phyloP scores from a whole-genome alignment of 2,888 invertebrate species.

The Acrobeloides nanus region DNA sequence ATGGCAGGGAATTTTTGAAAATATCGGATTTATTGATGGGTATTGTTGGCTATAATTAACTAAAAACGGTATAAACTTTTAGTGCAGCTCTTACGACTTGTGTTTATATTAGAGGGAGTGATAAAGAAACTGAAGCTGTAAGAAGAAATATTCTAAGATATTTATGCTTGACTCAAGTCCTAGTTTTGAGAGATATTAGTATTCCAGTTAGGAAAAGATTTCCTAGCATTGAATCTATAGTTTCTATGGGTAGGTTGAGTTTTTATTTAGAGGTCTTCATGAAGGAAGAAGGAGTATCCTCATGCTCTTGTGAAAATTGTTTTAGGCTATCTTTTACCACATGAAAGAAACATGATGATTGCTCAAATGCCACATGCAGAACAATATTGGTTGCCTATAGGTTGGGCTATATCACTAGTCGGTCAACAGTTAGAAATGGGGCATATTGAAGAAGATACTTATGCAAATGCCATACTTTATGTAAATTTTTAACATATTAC shows the following conservation, averaged over 20 bases:
- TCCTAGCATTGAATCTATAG: constrained; percentile 25
- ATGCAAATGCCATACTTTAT: no score
- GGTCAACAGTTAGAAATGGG: constrained; percentile 10
- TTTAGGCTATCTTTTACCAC: constrained; percentile 25
- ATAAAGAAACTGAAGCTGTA: constrained; percentile 33
- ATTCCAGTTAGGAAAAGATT: constrained; percentile 25
- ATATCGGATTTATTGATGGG: no score
- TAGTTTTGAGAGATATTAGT: constrained; percentile 27
- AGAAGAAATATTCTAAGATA: constrained; percentile 40
- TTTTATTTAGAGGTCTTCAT: no score
- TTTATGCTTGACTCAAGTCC: constrained; percentile 44
- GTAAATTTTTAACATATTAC: no score
- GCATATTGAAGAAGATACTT: constrained; percentile 18
- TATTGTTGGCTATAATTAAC: no score
- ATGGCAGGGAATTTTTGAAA: no score
- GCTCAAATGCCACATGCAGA: constrained; percentile 27
- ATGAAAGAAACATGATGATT: constrained; percentile 29
- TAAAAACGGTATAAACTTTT: no score
- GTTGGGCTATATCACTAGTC: constrained; percentile 35
- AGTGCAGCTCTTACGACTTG: constrained; percentile 35
- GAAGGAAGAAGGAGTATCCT: background rate
- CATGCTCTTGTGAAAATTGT: no score
- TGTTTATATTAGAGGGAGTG: constrained; percentile 36
- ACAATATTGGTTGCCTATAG: constrained; percentile 45
- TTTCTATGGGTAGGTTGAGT: constrained; percentile 18